Conservation (phyloP, 2,888 invertebrate genomes). For the Diarsia mendica region DNA sequence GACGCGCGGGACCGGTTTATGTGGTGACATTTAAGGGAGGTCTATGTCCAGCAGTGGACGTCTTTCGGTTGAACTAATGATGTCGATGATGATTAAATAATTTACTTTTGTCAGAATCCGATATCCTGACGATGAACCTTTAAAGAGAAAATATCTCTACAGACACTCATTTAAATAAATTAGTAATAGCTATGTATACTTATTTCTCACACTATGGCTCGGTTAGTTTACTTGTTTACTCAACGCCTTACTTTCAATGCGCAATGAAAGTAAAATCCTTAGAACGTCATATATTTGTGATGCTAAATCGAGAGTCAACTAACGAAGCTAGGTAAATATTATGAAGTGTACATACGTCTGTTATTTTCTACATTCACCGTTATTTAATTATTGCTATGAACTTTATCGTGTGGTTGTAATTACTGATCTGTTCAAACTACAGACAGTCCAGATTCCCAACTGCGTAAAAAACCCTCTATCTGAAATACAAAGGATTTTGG, state of each 20-base stretch:
- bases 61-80: no score
- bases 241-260: constrained; percentile 12
- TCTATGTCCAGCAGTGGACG: no score
- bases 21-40: no score
- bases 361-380: neutral
- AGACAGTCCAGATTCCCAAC: neutral
- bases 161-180: neutral
- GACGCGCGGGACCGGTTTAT: no score
- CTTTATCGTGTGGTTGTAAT: neutral
- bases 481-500: neutral
- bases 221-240: neutral
- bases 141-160: neutral
- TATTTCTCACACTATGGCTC: neutral
- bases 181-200: neutral
- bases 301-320: constrained; percentile 16
- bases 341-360: neutral
- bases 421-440: neutral
- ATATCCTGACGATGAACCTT: neutral
- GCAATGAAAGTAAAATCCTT: constrained; percentile 39
- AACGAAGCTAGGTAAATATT: neutral
- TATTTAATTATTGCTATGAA: neutral
- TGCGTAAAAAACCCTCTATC: neutral
- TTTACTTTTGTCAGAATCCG: no score
- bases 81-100: no score
- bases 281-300: constrained; percentile 21